Base-by-base conservation (phyloP, 2,888 invertebrate species). In the Spisula solida region DNA sequence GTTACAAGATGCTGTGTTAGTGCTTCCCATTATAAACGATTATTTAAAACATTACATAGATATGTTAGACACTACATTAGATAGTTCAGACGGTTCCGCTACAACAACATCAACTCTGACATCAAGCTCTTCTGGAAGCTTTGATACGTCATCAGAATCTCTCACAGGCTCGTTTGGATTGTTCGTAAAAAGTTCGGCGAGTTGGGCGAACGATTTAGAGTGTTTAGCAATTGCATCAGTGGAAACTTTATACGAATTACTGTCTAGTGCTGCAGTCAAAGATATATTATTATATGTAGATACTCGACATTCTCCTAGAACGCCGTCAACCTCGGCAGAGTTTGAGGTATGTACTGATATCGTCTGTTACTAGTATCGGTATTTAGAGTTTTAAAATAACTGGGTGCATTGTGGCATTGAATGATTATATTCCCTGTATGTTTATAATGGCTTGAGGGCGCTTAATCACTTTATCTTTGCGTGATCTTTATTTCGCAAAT, bases 41-140 rank as follows among this genome's bases (percentile, higher is more conserved):
- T 95, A 95, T 89, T 89, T 95, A 78, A 86, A 87, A 51, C 94
- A 94, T 81, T 95, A 95, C 82, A 88, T 93, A n/a, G 93, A 94
- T 16, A 91, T 95, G 92, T 82, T 94, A 29, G 87, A 88, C 1
- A 84, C 86, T 12, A 88, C 70, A 18, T 81, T 89, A 31, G 90
- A 91, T 14, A 82, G 79, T 48, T 85, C 84, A 1, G 83, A 86
- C 70, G 87, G 90, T 0, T 81, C 91, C 14, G 79, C 85, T 5
- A 85, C 88, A 0, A 88, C 87, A 4, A 86, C 75, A 34, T 34
- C 75, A 34, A 66, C 60, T n/a, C 60, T 85, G n/a, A 88, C 90
- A 0, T 92, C 93, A 25, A 88, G 90, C 86, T 88, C 90, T 6
- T 89, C 91, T 16, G 88, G 92, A 82, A 93, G 93, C 80, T 92